Evolutionary conservation across 30 jellyfish, hydroid and myxozoan genomes (phyloP), one percentile per base, ranked within the genome.

Genomic region (Aurelia sp.): DNA sequence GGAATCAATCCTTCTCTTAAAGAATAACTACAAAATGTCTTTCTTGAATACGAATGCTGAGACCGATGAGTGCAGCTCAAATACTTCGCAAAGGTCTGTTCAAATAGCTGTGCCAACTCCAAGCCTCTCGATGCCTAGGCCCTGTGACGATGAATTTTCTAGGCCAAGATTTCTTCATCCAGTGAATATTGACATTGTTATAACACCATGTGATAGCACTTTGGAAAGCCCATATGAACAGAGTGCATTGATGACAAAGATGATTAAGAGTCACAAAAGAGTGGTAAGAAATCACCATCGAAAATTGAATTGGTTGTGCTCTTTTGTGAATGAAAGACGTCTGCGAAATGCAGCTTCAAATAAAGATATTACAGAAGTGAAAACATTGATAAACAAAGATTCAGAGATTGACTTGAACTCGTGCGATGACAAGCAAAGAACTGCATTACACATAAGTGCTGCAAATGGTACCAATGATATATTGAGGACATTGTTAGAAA

Each of bases 391-490:
- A 13, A 69, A 21, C 22, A 65, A 65, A 22, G 64, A 86, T 48
- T 19, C 63, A 4, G 95, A 74, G 22, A 13, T 86, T 18, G 84
- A 86, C 48, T 0, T 86, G 63, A 78, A 86, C 58, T 78, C 89
- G 13, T 52, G 93, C 7, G 97, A 91, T 78, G 90, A 84, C 33
- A 84, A 57, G 67, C 31, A 79, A 81, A 62, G 97, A 60, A 84
- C 97, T 30, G 90, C 97, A 52, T 62, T 91, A 63, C 97, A 91
- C 52, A 59, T 91, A 10, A 50, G 92, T 71, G 92, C 93, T 47
- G 92, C 97, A 6, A 91, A 80, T 58, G 97, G 97, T 30, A 60
- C 89, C 7, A 92, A 91, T 11, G 88, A 90, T 13, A 53, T 91
- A 48, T 91, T 91, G 30, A 67, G 81, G 59, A 20, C 76, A 73